Conservation (phyloP, 2,888 invertebrate species). For the Mythimna lalbum region DNA sequence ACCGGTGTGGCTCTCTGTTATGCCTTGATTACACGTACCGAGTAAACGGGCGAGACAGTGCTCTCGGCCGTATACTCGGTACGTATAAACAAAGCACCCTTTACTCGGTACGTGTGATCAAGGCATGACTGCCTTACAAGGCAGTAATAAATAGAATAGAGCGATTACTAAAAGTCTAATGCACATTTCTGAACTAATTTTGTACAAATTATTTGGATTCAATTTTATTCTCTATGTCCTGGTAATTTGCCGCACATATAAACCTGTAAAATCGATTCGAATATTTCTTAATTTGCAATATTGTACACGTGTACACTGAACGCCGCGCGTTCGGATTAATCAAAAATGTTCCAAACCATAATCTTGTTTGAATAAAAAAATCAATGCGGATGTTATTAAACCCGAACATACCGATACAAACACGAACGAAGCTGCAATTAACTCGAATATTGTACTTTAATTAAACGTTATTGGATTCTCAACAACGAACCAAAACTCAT, state of each 20-base stretch:
- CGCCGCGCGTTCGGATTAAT: slow-evolving; percentile 15
- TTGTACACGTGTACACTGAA: not conserved
- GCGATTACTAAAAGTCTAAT: no score
- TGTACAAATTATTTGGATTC: not conserved
- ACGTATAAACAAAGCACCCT: no score
- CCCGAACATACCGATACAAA: slow-evolving; percentile 11
- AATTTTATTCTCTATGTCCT: not conserved
- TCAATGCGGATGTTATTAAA: slow-evolving; percentile 38
- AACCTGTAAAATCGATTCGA: not conserved
- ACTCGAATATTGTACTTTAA: slow-evolving; percentile 34
- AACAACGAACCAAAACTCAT: slow-evolving; percentile 16
- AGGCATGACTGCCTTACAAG: no score
- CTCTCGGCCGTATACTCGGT: no score
- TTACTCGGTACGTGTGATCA: no score
- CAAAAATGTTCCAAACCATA: slow-evolving; percentile 19
- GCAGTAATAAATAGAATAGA: no score
- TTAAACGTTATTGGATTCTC: slow-evolving; percentile 36
- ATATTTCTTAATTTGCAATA: slow-evolving; percentile 10
- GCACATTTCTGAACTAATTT: no score
- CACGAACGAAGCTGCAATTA: slow-evolving; percentile 27
- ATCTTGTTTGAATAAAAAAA: slow-evolving; percentile 19
- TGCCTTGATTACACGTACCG: no score
- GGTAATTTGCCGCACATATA: not conserved
- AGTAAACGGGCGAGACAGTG: no score
- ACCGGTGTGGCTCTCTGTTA: no score